Conservation (phyloP, 92 coral and sea anemone genomes). For the Epizoanthus illoricatus region DNA sequence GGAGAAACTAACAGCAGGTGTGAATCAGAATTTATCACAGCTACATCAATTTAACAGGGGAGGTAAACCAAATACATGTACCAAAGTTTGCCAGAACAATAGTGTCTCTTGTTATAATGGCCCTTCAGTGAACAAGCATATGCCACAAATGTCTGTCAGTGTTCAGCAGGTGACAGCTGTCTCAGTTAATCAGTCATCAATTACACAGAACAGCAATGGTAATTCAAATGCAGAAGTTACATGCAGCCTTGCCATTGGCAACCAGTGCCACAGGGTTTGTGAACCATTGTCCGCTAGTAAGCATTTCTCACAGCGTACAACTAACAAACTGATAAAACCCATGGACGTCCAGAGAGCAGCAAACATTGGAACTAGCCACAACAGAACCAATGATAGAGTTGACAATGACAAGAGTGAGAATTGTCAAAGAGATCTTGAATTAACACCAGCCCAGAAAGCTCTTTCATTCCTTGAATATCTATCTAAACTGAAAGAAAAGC, state of each 20-base stretch:
- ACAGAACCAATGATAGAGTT: neutral
- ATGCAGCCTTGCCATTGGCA: neutral
- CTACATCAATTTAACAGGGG: neutral
- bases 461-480: conserved; percentile 12
- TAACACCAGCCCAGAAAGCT: conserved; percentile 3
- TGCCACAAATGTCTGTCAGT: neutral
- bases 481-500: neutral
- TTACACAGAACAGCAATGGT: neutral
- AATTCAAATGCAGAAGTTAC: neutral
- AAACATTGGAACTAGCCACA: neutral
- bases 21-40: conserved; percentile 2
- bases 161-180: neutral
- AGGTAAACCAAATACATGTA: neutral
- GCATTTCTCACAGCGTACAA: neutral
- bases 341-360: neutral
- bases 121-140: neutral
- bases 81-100: neutral
- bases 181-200: neutral
- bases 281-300: neutral
- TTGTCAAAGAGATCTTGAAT: too few species aligned
- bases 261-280: neutral
- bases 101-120: neutral
- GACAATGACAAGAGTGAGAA: neutral
- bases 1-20: neutral
- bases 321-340: neutral